A percentile compares a stretch with the other conserved stretches of the same genome.
Evolutionary conservation across 2,797 vertebrate species (phyloP).

Genomic region (Pogonophryne albipinna): DNA sequence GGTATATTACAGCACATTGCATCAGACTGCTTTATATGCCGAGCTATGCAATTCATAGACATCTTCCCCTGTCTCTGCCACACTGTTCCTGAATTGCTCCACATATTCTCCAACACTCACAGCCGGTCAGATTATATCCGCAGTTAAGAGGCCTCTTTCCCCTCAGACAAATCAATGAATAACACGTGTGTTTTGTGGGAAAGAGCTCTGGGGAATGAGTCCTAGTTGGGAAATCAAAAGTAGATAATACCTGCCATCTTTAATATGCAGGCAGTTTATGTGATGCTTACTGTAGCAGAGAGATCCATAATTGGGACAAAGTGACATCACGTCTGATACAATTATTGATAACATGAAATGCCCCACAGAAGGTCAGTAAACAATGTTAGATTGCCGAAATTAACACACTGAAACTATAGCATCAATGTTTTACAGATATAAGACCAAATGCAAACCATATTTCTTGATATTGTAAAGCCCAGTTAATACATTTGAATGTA

Average conservation of each 20-base stretch:
- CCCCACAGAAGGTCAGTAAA: not conserved
- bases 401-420: not conserved
- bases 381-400: not conserved
- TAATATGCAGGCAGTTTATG: slow-evolving; percentile 19
- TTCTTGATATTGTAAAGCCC: not conserved
- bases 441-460: not conserved
- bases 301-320: slow-evolving; percentile 13
- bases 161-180: slow-evolving; percentile 21
- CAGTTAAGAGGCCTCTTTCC: slow-evolving; percentile 19
- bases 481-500: not conserved
- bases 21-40: slow-evolving; percentile 67
- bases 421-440: not conserved
- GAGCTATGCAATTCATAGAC: slow-evolving; percentile 47
- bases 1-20: slow-evolving; percentile 66
- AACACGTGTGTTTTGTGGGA: slow-evolving; percentile 15
- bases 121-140: slow-evolving; percentile 35
- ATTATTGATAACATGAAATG: not conserved
- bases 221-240: not conserved
- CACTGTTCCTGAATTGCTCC: slow-evolving; percentile 9
- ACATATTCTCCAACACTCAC: slow-evolving; percentile 20
- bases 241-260: slow-evolving; percentile 6
- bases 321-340: not conserved
- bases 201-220: not conserved
- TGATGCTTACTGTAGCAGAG: not conserved
- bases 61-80: slow-evolving; percentile 21